Evolutionary conservation across 37 sponge, comb jelly and placozoan genomes (phyloP).

Genomic region (Beroe ovata): DNA sequence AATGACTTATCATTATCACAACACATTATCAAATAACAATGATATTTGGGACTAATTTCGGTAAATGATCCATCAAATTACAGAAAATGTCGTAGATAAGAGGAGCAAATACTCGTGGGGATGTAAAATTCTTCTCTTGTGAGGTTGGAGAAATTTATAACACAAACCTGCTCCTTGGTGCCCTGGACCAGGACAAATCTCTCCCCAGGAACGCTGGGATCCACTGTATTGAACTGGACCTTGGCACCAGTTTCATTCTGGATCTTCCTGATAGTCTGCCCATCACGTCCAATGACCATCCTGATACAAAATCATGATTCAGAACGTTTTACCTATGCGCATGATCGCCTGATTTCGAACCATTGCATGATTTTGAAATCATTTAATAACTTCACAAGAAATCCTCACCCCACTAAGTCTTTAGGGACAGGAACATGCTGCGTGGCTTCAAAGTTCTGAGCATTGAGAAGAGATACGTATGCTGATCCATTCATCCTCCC

Average conservation of each 20-base stretch:
- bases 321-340: too few relatives aligned
- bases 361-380: too few relatives aligned
- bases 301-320: neutral
- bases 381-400: too few relatives aligned
- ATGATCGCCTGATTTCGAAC: too few relatives aligned
- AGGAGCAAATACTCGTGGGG: too few relatives aligned
- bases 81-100: too few relatives aligned
- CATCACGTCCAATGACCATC: constrained; percentile 84
- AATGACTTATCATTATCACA: too few relatives aligned
- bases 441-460: constrained; percentile 35
- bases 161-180: constrained; percentile 18
- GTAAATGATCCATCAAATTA: too few relatives aligned
- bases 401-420: constrained; percentile 81
- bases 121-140: too few relatives aligned
- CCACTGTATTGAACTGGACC: constrained; percentile 79
- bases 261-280: constrained; percentile 88
- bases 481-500: constrained; percentile 65
- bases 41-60: too few relatives aligned
- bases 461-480: constrained; percentile 30
- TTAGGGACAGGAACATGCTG: constrained; percentile 82
- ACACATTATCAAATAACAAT: too few relatives aligned
- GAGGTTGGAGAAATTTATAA: too few relatives aligned
- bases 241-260: constrained; percentile 83
- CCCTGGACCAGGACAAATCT: constrained; percentile 58
- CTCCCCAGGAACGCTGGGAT: constrained; percentile 55